These are phyloP conservation scores for Connochaetes taurinus DNA, from an alignment of 2,113 vertebrate genomes.

Conservation along the genomic window DNA sequence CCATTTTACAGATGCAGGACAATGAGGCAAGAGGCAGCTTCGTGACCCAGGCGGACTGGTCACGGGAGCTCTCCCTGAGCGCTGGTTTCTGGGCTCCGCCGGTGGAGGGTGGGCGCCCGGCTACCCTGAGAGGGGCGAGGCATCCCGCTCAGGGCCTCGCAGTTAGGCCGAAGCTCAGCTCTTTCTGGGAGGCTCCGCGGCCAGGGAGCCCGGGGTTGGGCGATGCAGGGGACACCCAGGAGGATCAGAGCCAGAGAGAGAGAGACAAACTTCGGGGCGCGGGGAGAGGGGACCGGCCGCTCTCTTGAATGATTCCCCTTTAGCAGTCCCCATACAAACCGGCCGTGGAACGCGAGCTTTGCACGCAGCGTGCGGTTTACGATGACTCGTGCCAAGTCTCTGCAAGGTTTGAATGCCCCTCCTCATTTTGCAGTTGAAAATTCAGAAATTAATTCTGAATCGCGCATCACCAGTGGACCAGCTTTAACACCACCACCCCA, in stretches of 20 bases:
- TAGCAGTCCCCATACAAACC: neutral
- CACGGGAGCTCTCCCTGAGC: fast-evolving
- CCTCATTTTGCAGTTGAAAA: neutral
- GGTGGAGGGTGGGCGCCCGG: neutral
- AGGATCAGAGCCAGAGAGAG: fast-evolving
- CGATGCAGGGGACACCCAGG: fast-evolving
- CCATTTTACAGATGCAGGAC: conserved; percentile 38
- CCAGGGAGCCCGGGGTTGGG: neutral
- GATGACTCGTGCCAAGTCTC: neutral
- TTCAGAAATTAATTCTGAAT: neutral
- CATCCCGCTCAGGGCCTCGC: neutral
- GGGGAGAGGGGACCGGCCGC: neutral
- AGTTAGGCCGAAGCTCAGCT: neutral
- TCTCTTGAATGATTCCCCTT: neutral
- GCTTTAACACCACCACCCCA: neutral
- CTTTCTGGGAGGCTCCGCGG: neutral
- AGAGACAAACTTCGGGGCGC: fast-evolving
- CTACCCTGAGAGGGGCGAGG: neutral
- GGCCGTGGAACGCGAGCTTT: fast-evolving
- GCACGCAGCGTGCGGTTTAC: neutral
- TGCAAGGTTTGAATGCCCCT: neutral
- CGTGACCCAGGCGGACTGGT: fast-evolving
- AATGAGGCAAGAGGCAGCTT: neutral
- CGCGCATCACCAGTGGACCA: fast-evolving
- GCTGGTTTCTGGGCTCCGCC: neutral